These are phyloP conservation scores for Theocolax elegans DNA, from an alignment of 1,140 invertebrate genomes.

Conservation along the genomic window DNA sequence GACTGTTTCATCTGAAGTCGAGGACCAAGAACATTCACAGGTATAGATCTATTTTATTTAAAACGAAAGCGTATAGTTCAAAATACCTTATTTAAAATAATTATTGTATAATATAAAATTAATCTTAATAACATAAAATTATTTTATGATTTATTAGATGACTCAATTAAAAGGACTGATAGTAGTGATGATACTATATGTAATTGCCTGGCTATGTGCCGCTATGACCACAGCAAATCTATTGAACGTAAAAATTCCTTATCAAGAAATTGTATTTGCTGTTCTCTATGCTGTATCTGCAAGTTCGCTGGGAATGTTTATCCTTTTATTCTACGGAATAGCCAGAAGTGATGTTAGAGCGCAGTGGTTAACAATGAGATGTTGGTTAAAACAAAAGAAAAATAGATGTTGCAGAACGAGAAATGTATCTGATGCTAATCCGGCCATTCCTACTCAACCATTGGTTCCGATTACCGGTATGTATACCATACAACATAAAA, in stretches of 20 bases:
- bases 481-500: background rate
- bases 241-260: slow-evolving; percentile 71
- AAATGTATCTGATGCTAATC: slow-evolving; percentile 74
- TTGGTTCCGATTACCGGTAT: slow-evolving; percentile 54
- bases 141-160: slow-evolving; percentile 70
- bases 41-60: slow-evolving; percentile 21
- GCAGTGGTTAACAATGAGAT: slow-evolving; percentile 77
- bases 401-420: slow-evolving; percentile 73
- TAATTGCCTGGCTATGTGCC: slow-evolving; percentile 80
- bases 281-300: slow-evolving; percentile 79
- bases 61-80: background rate
- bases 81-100: background rate
- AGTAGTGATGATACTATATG: slow-evolving; percentile 80
- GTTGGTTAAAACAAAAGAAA: slow-evolving; percentile 72
- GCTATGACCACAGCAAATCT: slow-evolving; percentile 77
- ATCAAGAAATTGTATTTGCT: slow-evolving; percentile 83
- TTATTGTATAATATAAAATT: background rate
- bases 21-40: slow-evolving; percentile 85
- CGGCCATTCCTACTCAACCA: slow-evolving; percentile 67
- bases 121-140: background rate
- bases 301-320: slow-evolving; percentile 81
- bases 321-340: slow-evolving; percentile 87
- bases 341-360: slow-evolving; percentile 83
- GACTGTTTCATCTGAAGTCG: slow-evolving; percentile 77
- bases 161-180: slow-evolving; percentile 84